Evolutionary conservation across 2,113 vertebrate species (phyloP).

Genomic region (Lathamus discolor): DNA sequence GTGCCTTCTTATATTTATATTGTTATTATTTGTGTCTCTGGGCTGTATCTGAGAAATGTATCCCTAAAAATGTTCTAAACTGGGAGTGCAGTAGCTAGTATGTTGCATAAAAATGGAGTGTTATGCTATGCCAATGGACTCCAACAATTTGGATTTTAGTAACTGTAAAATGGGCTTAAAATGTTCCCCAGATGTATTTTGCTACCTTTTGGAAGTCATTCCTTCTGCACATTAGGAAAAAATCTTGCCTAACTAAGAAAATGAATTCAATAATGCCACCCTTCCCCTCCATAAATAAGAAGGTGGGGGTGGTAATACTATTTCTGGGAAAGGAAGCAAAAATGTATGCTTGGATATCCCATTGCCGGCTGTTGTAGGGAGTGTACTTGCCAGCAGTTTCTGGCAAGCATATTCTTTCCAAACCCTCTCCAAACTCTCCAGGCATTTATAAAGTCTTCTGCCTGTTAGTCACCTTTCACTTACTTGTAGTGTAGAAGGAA

Average conservation of each 20-base stretch:
- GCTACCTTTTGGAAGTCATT: neutral
- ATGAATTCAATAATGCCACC: slow-evolving; percentile 26
- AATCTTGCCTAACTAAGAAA: neutral
- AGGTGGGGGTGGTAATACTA: slow-evolving; percentile 2
- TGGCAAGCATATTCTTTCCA: slow-evolving; percentile 20
- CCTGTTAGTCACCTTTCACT: slow-evolving; percentile 48
- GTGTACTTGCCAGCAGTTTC: slow-evolving; percentile 23
- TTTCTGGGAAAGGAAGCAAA: slow-evolving; percentile 41
- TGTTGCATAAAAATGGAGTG: neutral
- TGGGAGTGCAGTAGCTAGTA: neutral
- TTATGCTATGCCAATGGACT: neutral
- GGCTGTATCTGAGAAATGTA: neutral
- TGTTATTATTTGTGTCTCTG: neutral
- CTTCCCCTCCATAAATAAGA: slow-evolving; percentile 24
- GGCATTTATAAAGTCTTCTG: slow-evolving; percentile 31
- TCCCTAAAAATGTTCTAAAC: neutral
- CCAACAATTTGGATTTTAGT: neutral
- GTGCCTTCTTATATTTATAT: neutral
- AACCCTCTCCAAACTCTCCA: slow-evolving; percentile 17
- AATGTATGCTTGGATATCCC: slow-evolving; percentile 33
- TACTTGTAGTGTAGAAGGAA: slow-evolving; percentile 5
- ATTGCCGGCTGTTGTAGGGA: neutral
- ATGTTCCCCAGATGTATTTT: slow-evolving; percentile 9
- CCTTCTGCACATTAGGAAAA: neutral
- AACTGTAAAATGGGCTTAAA: neutral